A percentile compares a stretch with the other conserved stretches of the same genome.
Evolutionary conservation across 2,113 vertebrate species (phyloP).

Genomic region (Phoenicopterus ruber): DNA sequence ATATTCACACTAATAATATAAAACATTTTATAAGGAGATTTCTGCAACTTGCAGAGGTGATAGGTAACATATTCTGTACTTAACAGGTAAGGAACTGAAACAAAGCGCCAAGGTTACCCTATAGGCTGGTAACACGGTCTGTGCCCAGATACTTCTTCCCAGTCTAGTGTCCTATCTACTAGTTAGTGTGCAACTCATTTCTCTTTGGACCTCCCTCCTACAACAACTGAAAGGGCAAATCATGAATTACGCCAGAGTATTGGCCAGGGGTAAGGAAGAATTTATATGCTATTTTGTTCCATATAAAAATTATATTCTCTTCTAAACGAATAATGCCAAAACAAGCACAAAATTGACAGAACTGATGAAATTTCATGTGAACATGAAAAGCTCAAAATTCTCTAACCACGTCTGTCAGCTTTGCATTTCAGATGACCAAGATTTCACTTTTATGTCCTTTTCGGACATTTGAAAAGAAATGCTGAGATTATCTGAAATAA

Average conservation of each 20-base stretch:
- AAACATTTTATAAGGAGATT: background rate
- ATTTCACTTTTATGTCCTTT: background rate
- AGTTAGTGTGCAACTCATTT: background rate
- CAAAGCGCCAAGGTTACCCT: background rate
- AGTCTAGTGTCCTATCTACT: background rate
- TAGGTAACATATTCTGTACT: background rate
- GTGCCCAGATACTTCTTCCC: background rate
- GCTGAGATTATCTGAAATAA: background rate
- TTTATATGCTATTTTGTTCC: background rate
- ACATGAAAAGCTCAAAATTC: background rate
- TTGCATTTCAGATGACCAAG: background rate
- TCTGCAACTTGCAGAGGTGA: background rate
- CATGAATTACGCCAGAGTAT: background rate
- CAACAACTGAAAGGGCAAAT: background rate
- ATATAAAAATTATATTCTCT: background rate
- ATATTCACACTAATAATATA: background rate
- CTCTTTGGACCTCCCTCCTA: background rate
- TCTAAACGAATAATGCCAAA: background rate
- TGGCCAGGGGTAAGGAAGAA: background rate
- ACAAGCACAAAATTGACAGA: background rate
- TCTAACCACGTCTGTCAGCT: background rate
- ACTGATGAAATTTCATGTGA: background rate
- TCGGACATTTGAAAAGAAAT: background rate
- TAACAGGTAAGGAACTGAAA: background rate
- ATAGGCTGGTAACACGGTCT: background rate